Percentiles rank a stretch among this genome's conserved stretches.
These are phyloP conservation scores for Oreochromis grahami DNA, from an alignment of 2,797 vertebrate genomes.

Conservation along the genomic window DNA sequence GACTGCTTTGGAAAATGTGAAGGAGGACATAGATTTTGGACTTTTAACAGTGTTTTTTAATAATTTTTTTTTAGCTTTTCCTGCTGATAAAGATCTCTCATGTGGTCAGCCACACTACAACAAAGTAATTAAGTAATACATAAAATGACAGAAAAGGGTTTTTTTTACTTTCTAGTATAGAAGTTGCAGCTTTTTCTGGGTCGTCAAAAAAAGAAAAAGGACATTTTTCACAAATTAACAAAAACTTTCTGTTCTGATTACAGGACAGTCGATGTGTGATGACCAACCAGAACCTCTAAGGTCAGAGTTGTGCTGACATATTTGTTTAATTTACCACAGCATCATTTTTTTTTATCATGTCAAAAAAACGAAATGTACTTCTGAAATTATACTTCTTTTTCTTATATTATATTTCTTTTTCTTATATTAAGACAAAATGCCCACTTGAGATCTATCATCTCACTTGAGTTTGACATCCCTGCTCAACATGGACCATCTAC, in stretches of 20 bases:
- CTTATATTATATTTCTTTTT: neutral
- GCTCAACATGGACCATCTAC: neutral
- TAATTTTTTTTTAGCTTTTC: neutral
- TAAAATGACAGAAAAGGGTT: neutral
- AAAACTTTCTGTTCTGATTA: neutral
- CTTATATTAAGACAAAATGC: neutral
- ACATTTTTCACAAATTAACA: neutral
- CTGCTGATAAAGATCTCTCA: neutral
- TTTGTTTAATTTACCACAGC: neutral
- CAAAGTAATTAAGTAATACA: neutral
- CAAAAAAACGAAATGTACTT: neutral
- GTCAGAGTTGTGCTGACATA: neutral
- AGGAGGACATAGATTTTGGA: neutral
- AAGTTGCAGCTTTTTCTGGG: neutral
- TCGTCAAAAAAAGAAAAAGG: neutral
- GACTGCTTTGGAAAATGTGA: neutral
- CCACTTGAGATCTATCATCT: neutral
- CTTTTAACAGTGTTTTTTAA: neutral
- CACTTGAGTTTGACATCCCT: neutral
- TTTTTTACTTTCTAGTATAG: fast-evolving
- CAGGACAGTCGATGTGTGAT: neutral
- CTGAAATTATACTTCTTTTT: neutral
- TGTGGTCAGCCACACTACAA: neutral
- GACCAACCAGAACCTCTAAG: neutral
- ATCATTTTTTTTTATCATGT: neutral